Conservation (phyloP, 2,797 vertebrate genomes). For the Huso huso region DNA sequence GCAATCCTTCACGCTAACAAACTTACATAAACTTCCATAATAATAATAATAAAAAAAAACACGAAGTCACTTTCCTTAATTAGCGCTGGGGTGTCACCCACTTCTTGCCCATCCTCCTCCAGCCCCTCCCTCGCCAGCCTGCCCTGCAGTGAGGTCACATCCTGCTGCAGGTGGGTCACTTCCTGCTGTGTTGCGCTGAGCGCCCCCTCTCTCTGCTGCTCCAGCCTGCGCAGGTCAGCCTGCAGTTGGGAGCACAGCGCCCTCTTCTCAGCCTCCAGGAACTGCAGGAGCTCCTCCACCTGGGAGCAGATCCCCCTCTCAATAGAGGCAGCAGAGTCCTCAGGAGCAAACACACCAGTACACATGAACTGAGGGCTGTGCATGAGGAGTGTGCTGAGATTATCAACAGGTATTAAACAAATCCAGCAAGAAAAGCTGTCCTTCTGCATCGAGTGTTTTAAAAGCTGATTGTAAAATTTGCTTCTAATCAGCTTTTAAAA, state of each 20-base stretch:
- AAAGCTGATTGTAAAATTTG: too few species aligned
- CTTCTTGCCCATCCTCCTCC: conserved; percentile 2
- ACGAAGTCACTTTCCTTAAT: conserved; percentile 8
- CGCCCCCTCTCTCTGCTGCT: conserved; percentile 5
- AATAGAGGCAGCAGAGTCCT: conserved; percentile 8
- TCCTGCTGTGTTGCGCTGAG: conserved; percentile 6
- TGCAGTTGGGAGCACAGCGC: conserved; percentile 16
- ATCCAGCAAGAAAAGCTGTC: too few species aligned
- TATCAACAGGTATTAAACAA: too few species aligned
- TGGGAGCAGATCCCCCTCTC: conserved; percentile 10
- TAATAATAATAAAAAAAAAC: neutral
- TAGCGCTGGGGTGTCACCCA: conserved; percentile 5
- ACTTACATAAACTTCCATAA: neutral
- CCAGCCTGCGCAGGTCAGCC: conserved; percentile 8
- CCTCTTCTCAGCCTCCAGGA: conserved; percentile 11
- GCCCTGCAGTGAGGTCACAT: conserved; percentile 6
- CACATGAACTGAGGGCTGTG: too few species aligned
- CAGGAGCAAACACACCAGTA: too few species aligned
- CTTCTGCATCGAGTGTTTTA: too few species aligned
- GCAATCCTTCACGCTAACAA: too few species aligned
- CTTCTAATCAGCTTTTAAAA: too few species aligned
- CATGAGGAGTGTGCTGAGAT: too few species aligned
- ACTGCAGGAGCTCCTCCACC: conserved; percentile 12
- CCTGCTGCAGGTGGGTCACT: conserved; percentile 4
- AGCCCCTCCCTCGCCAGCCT: neutral